Evolutionary conservation across 1,140 invertebrate species (phyloP).

Genomic region (Littorina saxatilis): DNA sequence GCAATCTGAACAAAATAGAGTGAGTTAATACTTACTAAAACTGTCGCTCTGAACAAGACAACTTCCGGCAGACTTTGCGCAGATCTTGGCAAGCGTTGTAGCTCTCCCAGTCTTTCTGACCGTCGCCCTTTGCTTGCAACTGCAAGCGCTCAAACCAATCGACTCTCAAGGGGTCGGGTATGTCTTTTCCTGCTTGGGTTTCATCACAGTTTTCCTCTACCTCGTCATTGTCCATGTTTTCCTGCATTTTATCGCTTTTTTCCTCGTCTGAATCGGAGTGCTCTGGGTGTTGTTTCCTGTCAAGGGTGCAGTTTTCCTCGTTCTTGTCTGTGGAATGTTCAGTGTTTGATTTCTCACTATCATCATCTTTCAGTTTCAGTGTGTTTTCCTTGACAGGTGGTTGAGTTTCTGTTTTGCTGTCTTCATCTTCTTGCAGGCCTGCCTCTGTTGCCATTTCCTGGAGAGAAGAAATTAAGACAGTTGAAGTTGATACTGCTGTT

Average conservation of each 20-base stretch:
- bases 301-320: no score
- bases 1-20: background rate
- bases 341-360: background rate
- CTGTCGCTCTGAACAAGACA: conserved; percentile 4
- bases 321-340: background rate
- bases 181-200: background rate
- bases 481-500: no score
- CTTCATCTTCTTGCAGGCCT: background rate
- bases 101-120: background rate
- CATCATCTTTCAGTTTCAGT: no score
- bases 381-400: no score
- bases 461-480: no score
- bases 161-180: background rate
- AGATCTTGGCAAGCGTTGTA: background rate
- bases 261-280: background rate
- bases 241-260: no score
- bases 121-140: background rate
- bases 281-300: no score
- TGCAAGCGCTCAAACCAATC: background rate
- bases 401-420: no score
- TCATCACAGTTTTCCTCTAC: background rate
- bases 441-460: no score
- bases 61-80: background rate
- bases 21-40: background rate
- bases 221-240: background rate